Base-by-base conservation (phyloP, 2,113 vertebrate species). In the Alligator sinensis region DNA sequence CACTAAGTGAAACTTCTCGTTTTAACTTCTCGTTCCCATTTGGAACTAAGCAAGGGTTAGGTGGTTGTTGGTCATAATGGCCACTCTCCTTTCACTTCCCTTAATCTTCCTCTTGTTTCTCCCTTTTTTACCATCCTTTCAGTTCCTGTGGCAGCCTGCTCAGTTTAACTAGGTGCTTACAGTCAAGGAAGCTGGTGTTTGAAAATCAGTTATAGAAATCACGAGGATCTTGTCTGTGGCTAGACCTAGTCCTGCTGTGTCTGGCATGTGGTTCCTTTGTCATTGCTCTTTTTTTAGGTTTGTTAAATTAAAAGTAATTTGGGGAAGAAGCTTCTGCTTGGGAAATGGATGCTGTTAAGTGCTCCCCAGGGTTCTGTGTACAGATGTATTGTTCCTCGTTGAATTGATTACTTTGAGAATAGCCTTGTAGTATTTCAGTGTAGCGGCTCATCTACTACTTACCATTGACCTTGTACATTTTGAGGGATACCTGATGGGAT, bases 291-390 rank as follows among this genome's bases (percentile, higher is more conserved):
- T 80, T 80, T 19, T 5, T 88, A 76, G 22, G 21, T 22, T 16
- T n/a, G 34, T 9, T 0, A 0, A 6, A 5, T 25, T 47, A 76
- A 75, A 85, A 6, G 12, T 5, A 4, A 14, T 87, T 28, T 57
- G 24, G 47, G 5, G 60, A 61, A 19, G 3, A 1, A 3, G 61
- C 82, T 83, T 12, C 64, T 79, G 24, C 28, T 66, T 13, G 7
- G 63, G 47, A 72, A 47, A 60, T 28, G n/a, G 6, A 18, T 62
- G 5, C 61, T 89, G 28, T 24, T 66, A 19, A 47, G 6, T 78
- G 75, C 21, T 79, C 1, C 25, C 88, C 5, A 11, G 15, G 61
- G 62, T 59, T 87, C 72, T 27, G 78, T 62, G 27, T 47, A 34
- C 62, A 38, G 87, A 87, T 3, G 61, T 79, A 2, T 9, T 60